Percentiles rank a stretch among this genome's conserved stretches.
phyloP scores from a whole-genome alignment of 2,888 invertebrate species.

The Ophion ellenae region DNA sequence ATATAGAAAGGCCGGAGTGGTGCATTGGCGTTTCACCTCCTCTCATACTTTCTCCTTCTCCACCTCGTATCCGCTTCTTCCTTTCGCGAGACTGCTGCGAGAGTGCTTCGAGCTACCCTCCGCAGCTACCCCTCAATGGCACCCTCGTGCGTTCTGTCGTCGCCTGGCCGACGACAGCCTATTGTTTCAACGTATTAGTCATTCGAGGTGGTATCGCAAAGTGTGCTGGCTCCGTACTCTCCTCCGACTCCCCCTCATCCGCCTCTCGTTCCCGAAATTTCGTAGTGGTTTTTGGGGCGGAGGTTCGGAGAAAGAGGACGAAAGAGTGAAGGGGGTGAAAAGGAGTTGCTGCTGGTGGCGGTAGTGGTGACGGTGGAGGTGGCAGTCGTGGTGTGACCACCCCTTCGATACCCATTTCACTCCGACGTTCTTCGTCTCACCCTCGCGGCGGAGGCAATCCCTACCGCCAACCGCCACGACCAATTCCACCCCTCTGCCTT shows the following conservation, averaged over 20 bases:
- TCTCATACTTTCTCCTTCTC: constrained; percentile 61
- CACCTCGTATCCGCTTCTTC: constrained; percentile 67
- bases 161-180: constrained; percentile 80
- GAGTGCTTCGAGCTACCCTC: constrained; percentile 27
- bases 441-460: constrained; percentile 55
- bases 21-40: constrained; percentile 81
- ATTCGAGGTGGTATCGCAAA: constrained; percentile 82
- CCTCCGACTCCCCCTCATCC: constrained; percentile 50
- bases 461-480: constrained; percentile 65
- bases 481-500: constrained; percentile 63
- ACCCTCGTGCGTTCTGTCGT: constrained; percentile 33
- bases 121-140: constrained; percentile 30
- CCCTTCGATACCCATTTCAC: constrained; percentile 67
- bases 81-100: constrained; percentile 66
- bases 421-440: constrained; percentile 55
- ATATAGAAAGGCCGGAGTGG: constrained; percentile 83
- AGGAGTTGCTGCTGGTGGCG: constrained; percentile 47
- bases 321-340: constrained; percentile 16
- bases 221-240: constrained; percentile 77
- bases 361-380: background rate
- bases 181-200: constrained; percentile 84
- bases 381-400: constrained; percentile 31
- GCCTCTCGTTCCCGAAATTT: constrained; percentile 57
- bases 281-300: constrained; percentile 16
- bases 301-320: constrained; percentile 14